Evolutionary conservation across 1,140 invertebrate species (phyloP).

Genomic region (Piezodorus guildinii): DNA sequence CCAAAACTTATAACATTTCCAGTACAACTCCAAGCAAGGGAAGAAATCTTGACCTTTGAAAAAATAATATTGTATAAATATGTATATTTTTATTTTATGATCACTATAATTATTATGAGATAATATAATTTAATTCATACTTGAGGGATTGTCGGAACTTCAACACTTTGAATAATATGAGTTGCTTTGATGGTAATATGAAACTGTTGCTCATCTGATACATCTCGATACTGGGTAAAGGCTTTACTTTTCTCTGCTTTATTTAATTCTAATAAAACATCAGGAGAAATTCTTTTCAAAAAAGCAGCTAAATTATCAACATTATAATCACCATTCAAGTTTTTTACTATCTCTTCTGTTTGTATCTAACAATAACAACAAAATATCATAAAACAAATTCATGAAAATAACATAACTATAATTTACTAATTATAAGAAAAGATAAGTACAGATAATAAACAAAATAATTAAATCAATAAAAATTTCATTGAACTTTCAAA

Average conservation of each 20-base stretch:
- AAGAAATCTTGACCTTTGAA: conserved; percentile 20
- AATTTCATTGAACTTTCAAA: too few species aligned
- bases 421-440: too few species aligned
- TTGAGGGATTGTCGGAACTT: background rate
- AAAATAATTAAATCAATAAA: too few species aligned
- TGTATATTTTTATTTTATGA: background rate
- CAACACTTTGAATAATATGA: conserved; percentile 7
- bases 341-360: conserved; percentile 15
- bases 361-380: conserved; percentile 13
- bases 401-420: too few species aligned
- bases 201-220: conserved; percentile 2
- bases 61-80: conserved; percentile 4
- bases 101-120: background rate
- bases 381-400: too few species aligned
- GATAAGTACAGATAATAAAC: too few species aligned
- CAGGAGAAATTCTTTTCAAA: conserved; percentile 13
- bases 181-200: background rate
- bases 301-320: conserved; percentile 17
- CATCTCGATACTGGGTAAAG: conserved; percentile 7
- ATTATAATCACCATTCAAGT: conserved; percentile 12
- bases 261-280: conserved; percentile 19
- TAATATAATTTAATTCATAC: background rate
- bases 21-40: conserved; percentile 23
- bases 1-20: conserved; percentile 20
- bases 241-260: conserved; percentile 21